Evolutionary conservation across 30 jellyfish, hydroid and myxozoan genomes (phyloP).

Genomic region (Chrysaora quinquecirrha): DNA sequence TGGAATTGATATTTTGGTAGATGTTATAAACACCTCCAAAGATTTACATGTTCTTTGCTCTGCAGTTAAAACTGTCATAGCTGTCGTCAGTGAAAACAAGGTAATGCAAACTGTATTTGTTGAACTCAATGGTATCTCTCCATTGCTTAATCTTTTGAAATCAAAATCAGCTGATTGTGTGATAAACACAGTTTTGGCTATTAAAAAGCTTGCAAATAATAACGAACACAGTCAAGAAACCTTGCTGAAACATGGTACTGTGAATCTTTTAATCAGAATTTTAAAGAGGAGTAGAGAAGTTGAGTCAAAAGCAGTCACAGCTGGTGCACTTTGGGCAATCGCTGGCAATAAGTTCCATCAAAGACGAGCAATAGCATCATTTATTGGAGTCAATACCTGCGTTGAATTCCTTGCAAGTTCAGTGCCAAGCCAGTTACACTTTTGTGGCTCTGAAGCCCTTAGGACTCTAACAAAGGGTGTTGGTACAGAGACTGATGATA

Average conservation of each 20-base stretch:
- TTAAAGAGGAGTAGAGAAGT: conserved; percentile 30
- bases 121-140: conserved; percentile 40
- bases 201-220: conserved; percentile 16
- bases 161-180: conserved; percentile 50
- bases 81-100: conserved; percentile 18
- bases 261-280: conserved; percentile 21
- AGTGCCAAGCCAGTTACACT: conserved; percentile 48
- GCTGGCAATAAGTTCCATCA: conserved; percentile 64
- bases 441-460: conserved; percentile 61
- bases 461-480: conserved; percentile 55
- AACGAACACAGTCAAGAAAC: conserved; percentile 46
- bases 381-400: conserved; percentile 30
- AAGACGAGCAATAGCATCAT: conserved; percentile 45
- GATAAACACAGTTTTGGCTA: conserved; percentile 24
- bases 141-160: conserved; percentile 16
- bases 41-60: conserved; percentile 12
- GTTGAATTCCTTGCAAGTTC: conserved; percentile 69
- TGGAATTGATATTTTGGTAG: conserved; percentile 19
- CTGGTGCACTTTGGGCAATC: conserved; percentile 65
- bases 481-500: conserved; percentile 46
- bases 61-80: conserved; percentile 13
- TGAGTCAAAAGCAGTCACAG: conserved; percentile 51
- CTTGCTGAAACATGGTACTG: conserved; percentile 23
- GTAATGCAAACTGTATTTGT: conserved; percentile 23
- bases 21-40: conserved; percentile 4